A percentile compares a stretch with the other conserved stretches of the same genome.
phyloP scores from a whole-genome alignment of 1,140 invertebrate species.

The Copidosoma floridanum region DNA sequence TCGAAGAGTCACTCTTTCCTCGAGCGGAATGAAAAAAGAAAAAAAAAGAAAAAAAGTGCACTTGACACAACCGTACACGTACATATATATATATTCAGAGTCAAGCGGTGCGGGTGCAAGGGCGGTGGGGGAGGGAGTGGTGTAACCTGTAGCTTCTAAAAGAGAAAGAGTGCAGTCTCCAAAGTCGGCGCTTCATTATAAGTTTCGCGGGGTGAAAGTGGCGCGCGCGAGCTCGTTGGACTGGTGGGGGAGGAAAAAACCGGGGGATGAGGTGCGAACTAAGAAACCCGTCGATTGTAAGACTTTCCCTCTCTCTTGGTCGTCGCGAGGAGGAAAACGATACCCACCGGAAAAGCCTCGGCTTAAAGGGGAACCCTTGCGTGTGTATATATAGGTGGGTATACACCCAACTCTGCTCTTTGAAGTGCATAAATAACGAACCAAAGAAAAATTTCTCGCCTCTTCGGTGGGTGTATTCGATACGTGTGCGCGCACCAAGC shows the following conservation, averaged over 20 bases:
- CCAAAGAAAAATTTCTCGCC: too few relatives aligned
- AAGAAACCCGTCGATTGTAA: slow-evolving; percentile 44
- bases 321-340: slow-evolving; percentile 39
- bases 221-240: slow-evolving; percentile 21
- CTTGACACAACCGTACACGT: neutral
- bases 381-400: slow-evolving; percentile 18
- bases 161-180: neutral
- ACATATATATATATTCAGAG: neutral
- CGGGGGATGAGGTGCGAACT: slow-evolving; percentile 22
- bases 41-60: too few relatives aligned
- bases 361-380: slow-evolving; percentile 52
- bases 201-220: slow-evolving; percentile 37
- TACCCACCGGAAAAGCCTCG: slow-evolving; percentile 21
- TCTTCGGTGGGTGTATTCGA: too few relatives aligned
- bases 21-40: too few relatives aligned
- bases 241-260: slow-evolving; percentile 28
- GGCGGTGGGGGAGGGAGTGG: neutral
- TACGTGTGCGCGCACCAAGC: too few relatives aligned
- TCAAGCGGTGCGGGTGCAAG: neutral
- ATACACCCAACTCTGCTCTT: neutral
- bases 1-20: too few relatives aligned
- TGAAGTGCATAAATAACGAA: neutral
- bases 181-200: slow-evolving; percentile 36
- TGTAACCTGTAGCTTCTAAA: slow-evolving; percentile 29
- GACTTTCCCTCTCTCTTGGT: slow-evolving; percentile 39